Evolutionary conservation across 1,140 invertebrate species (phyloP).

Genomic region (Panagrolaimus sp.): DNA sequence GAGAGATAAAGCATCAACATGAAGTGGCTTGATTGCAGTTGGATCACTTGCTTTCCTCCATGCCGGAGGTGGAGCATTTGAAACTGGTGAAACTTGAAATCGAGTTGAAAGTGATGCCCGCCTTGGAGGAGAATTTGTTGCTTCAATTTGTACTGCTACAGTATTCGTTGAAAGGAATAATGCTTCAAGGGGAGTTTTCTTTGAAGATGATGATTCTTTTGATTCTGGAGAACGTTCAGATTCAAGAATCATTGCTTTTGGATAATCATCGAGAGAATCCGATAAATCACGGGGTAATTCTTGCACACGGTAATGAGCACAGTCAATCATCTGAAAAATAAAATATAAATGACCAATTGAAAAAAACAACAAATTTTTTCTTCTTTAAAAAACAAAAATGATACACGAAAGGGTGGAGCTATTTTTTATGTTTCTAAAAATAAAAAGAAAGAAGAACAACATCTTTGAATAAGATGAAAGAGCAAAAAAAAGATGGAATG

Average conservation of each 20-base stretch:
- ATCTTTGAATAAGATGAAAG: too few species aligned
- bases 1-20: slow-evolving; percentile 1
- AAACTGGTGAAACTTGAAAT: slow-evolving; percentile 3
- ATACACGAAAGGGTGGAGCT: too few species aligned
- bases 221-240: background rate
- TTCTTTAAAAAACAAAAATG: too few species aligned
- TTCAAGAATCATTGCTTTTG: background rate
- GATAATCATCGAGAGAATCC: background rate
- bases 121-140: background rate
- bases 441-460: too few species aligned
- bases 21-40: background rate
- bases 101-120: background rate
- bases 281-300: slow-evolving; percentile 2
- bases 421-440: too few species aligned
- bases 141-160: background rate
- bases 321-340: slow-evolving; percentile 13
- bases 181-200: background rate
- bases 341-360: slow-evolving; percentile 3
- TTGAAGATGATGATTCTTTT: background rate
- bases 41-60: background rate
- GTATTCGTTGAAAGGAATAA: background rate
- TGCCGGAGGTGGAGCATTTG: background rate
- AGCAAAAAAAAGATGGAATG: too few species aligned
- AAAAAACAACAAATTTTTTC: too few species aligned
- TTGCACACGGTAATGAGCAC: slow-evolving; percentile 11